phyloP scores from a whole-genome alignment of 1,140 invertebrate genomes.

The Lordiphosa stackelbergi region DNA sequence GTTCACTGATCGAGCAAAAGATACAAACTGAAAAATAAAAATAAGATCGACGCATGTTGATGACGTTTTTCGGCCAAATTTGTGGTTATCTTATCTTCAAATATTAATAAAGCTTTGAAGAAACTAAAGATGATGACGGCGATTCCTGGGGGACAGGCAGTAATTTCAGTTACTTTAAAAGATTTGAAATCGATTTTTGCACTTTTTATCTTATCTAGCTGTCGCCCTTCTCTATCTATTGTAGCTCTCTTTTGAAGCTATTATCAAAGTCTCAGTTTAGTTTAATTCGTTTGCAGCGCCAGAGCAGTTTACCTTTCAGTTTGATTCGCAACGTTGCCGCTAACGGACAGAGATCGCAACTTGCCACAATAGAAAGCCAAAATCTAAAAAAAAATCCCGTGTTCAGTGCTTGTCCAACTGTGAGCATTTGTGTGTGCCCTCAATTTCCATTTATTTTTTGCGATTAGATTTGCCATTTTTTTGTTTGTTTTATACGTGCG shows the following conservation, averaged over 20 bases:
- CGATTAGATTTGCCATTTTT: conserved; percentile 43
- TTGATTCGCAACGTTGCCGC: conserved; percentile 44
- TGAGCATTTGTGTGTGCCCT: conserved; percentile 13
- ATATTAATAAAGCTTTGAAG: conserved; percentile 10
- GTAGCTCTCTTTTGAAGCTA: conserved; percentile 6
- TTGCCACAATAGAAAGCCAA: conserved; percentile 48
- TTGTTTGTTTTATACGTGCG: conserved; percentile 2
- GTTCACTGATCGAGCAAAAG: conserved; percentile 1
- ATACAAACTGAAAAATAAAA: background rate
- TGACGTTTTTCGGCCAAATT: background rate
- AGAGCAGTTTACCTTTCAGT: conserved; percentile 44
- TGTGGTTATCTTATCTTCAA: conserved; percentile 2
- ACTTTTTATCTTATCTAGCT: conserved; percentile 52
- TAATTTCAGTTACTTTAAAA: conserved; percentile 4
- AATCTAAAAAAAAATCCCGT: background rate
- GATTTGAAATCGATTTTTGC: conserved; percentile 32
- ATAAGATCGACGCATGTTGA: too few species aligned
- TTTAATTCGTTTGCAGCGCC: conserved; percentile 38
- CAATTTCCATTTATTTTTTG: conserved; percentile 21
- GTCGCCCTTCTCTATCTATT: conserved; percentile 1
- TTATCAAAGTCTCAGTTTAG: conserved; percentile 45
- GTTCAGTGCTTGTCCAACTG: conserved; percentile 33
- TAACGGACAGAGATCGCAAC: conserved; percentile 35
- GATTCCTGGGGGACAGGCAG: background rate
- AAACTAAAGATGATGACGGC: conserved; percentile 1